Evolutionary conservation across 2,113 vertebrate genomes (phyloP).

Genomic region (Limnothrissa miodon): DNA sequence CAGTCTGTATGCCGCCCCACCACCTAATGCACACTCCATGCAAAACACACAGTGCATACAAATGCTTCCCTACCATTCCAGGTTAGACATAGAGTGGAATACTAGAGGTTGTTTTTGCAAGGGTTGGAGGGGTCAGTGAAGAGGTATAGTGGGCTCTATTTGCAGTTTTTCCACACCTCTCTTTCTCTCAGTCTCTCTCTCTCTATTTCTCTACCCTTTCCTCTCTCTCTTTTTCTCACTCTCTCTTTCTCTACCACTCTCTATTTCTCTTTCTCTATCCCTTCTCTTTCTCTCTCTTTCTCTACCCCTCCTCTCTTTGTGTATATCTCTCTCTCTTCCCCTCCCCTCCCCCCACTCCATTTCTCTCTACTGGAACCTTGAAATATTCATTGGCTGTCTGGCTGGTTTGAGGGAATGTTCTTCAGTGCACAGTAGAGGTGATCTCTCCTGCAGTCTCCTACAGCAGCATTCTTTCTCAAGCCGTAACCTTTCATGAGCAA

Average conservation of each 20-base stretch:
- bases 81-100: not conserved
- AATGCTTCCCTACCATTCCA: not conserved
- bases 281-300: no score
- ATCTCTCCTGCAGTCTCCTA: not conserved
- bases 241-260: no score
- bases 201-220: no score
- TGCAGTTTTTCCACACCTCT: not conserved
- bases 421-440: not conserved
- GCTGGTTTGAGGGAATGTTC: conserved; percentile 9
- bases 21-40: not conserved
- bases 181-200: not conserved
- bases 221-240: no score
- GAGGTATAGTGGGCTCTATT: not conserved
- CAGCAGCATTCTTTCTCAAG: not conserved
- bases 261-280: no score
- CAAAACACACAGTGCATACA: not conserved
- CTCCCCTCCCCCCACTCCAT: not conserved
- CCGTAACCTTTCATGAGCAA: not conserved
- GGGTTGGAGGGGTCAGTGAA: not conserved
- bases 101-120: not conserved
- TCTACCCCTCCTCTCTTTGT: no score
- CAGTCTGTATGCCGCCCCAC: not conserved
- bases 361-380: not conserved
- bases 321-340: not conserved
- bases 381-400: conserved; percentile 5